phyloP scores from a whole-genome alignment of 1,140 invertebrate species.

The Aphidius gifuensis region DNA sequence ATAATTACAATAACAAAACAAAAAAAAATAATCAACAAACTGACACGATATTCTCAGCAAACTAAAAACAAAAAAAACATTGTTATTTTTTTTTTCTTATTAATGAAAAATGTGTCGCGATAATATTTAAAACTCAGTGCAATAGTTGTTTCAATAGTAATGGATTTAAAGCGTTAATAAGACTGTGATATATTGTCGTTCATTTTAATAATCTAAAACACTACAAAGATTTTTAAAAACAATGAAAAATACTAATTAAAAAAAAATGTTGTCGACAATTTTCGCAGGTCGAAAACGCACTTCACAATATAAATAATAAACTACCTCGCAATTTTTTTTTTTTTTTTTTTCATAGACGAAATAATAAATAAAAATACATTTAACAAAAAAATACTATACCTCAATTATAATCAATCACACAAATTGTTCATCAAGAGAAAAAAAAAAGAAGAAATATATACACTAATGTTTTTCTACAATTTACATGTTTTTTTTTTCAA shows the following conservation, averaged over 20 bases:
- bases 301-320: slow-evolving; percentile 27
- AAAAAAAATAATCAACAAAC: not conserved
- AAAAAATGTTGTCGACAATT: slow-evolving; percentile 6
- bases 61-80: slow-evolving; percentile 31
- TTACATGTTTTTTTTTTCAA: slow-evolving; percentile 19
- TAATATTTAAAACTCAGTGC: slow-evolving; percentile 46
- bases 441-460: slow-evolving; percentile 29
- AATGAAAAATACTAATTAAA: slow-evolving; percentile 12
- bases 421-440: slow-evolving; percentile 27
- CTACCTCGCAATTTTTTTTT: slow-evolving; percentile 43
- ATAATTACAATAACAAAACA: no score
- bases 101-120: slow-evolving; percentile 25
- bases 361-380: slow-evolving; percentile 10
- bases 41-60: slow-evolving; percentile 13
- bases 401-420: slow-evolving; percentile 26
- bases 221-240: not conserved
- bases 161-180: slow-evolving; percentile 28
- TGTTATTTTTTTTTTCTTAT: slow-evolving; percentile 34
- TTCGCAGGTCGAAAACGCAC: no score
- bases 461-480: slow-evolving; percentile 22
- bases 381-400: slow-evolving; percentile 27
- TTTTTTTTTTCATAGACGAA: slow-evolving; percentile 22
- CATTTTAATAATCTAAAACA: slow-evolving; percentile 1
- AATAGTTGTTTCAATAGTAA: slow-evolving; percentile 56
- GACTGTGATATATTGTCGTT: slow-evolving; percentile 2